Base-by-base conservation (phyloP, 2,888 invertebrate genomes). In the Stegophylla sp. region DNA sequence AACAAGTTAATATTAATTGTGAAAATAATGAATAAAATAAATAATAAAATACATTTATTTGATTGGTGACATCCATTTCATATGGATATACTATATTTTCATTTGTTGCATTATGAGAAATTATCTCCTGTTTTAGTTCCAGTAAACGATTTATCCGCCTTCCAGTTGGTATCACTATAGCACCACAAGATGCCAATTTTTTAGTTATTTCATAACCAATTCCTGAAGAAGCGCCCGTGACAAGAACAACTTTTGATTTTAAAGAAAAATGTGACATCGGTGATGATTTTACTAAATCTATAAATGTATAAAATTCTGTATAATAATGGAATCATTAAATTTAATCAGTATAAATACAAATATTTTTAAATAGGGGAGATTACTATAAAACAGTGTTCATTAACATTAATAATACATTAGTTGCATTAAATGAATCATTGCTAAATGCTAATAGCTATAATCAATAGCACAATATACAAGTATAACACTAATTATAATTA, bases 171-270 rank as follows among this genome's bases (percentile, higher is more conserved):
- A 84, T 84, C 0, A 84, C 84, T 28, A 82, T 83, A 43, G 84
- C 84, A 28, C 84, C 84, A 61, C 83, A 83, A 45, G 81, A n/a
- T 10, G 84, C 84, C 17, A 85, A 74, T 12, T 51, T 74, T 69
- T 83, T 82, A 5, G 83, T 84, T 45, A 84, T 83, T 23, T 83
- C 83, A n/a, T 84, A 83, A 26, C 85, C 85, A 34, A 85, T 85
- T 10, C 85, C 85, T 10, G 85, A 84, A 2, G 85, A 84, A 10
- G 84, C 84, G 4, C 85, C 85, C 2, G 84, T 85, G 23, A 85
- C 84, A 17, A 85, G 45, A 13, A 83, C 83, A 23, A 85, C 83
- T 81, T 83, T 84, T 13, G 83, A 83, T 7, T 74, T 74, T 53
- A 85, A 71, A 10, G 53, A 12, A 2, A 26, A 17, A 28, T 13